phyloP scores from a whole-genome alignment of 1,140 invertebrate genomes.

The Chelonus insularis region DNA sequence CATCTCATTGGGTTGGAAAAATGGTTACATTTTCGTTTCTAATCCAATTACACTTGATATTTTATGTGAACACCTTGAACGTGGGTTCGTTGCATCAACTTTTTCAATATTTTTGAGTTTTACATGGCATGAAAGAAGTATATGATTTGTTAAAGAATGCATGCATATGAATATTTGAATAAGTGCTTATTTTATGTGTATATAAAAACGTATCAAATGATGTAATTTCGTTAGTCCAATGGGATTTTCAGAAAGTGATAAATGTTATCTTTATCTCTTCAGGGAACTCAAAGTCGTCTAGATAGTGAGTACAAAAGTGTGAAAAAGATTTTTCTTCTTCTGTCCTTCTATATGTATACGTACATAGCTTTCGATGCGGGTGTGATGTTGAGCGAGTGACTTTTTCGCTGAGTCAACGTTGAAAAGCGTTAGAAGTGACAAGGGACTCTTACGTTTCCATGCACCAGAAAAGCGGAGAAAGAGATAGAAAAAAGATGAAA shows the following conservation, averaged over 20 bases:
- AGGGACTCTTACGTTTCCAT: slow-evolving; percentile 15
- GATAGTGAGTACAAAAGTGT: slow-evolving; percentile 17
- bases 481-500: slow-evolving; percentile 4
- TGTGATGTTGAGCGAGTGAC: slow-evolving; percentile 27
- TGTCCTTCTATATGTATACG: background rate
- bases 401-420: slow-evolving; percentile 27
- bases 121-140: too few relatives aligned
- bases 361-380: slow-evolving; percentile 20
- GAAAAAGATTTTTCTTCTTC: slow-evolving; percentile 12
- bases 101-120: too few relatives aligned
- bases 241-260: slow-evolving; percentile 27
- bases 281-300: slow-evolving; percentile 20
- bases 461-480: slow-evolving; percentile 8
- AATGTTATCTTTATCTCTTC: slow-evolving; percentile 29
- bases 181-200: slow-evolving; percentile 9
- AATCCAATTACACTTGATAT: too few relatives aligned
- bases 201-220: slow-evolving; percentile 14
- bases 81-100: too few relatives aligned
- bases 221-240: slow-evolving; percentile 9
- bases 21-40: too few relatives aligned
- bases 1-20: too few relatives aligned
- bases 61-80: too few relatives aligned
- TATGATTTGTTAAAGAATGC: too few relatives aligned
- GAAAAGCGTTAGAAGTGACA: slow-evolving; percentile 23
- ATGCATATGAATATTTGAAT: slow-evolving; percentile 11